Base-by-base conservation (phyloP, 2,113 vertebrate species). In the Atractosteus spatula region DNA sequence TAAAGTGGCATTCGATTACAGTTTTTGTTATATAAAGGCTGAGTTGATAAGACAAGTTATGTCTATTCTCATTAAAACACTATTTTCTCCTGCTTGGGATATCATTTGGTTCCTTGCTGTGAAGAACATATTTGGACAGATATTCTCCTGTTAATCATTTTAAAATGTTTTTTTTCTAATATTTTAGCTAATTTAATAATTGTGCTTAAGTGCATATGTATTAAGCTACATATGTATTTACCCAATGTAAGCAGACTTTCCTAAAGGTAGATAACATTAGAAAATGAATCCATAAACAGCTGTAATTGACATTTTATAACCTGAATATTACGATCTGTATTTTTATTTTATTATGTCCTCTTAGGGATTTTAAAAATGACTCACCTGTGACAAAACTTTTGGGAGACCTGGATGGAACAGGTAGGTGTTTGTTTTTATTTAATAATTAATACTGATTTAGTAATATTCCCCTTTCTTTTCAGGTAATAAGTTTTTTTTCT, bases 281-380 rank as follows among this genome's bases (percentile, higher is more conserved):
- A 4, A 12, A 64, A 4, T 55, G 3, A 4, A 29, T 29, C 29
- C 29, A 29, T 29, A 29, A 29, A 29, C 1, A 2, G 1, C 29
- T 29, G 29, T 29, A 29, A 29, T 29, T 29, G 29, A 29, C 29
- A 29, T 29, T 29, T 29, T 29, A 29, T 29, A 29, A 29, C 1
- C 29, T 29, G 29, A 29, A 29, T 29, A 29, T 29, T 29, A 29
- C 1, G 29, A 29, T 29, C 29, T 29, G 29, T 29, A 29, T 29
- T 51, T 51, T 51, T 51, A 10, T 55, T 2, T 43, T 0, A 13
- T 69, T 81, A 56, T 71, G 3, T 70, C 3, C 77, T 85, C 72
- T 63, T 68, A 92, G 91, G n/a, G 89, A 91, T 51, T 66, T n/a
- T 14, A 89, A 90, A 66, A 83, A 82, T 77, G 68, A 65, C 47